phyloP scores from a whole-genome alignment of 1,140 invertebrate genomes.

The Mycetomoellerius zeteki region DNA sequence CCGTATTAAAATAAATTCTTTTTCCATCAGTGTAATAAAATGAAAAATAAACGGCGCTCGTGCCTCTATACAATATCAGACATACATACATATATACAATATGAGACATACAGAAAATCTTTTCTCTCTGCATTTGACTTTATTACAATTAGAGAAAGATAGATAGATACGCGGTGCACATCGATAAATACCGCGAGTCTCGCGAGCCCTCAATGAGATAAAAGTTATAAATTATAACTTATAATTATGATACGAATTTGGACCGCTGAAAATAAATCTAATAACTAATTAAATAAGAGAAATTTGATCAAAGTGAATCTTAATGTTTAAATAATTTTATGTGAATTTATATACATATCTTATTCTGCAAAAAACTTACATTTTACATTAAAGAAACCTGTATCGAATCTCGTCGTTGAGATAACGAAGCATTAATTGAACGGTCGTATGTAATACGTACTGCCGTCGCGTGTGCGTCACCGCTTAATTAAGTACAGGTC shows the following conservation, averaged over 20 bases:
- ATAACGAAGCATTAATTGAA: slow-evolving; percentile 12
- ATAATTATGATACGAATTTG: no score
- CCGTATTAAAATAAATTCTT: not conserved
- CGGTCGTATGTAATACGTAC: slow-evolving; percentile 46
- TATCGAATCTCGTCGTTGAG: not conserved
- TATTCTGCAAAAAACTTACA: not conserved
- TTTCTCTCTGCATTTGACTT: not conserved
- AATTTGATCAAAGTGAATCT: no score
- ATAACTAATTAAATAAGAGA: no score
- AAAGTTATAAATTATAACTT: no score
- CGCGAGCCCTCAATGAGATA: not conserved
- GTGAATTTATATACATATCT: no score
- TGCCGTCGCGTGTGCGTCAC: not conserved
- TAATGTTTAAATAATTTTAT: no score
- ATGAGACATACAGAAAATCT: not conserved
- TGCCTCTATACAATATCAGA: not conserved
- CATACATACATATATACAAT: not conserved
- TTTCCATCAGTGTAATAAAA: not conserved
- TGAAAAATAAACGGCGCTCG: not conserved
- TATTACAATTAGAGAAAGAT: not conserved
- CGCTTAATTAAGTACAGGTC: slow-evolving; percentile 50
- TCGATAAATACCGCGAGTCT: not conserved
- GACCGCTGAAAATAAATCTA: no score
- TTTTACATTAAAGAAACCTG: not conserved
- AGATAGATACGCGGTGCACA: not conserved